Evolutionary conservation across 1,140 invertebrate genomes (phyloP).

Genomic region (Orchesella cincta): DNA sequence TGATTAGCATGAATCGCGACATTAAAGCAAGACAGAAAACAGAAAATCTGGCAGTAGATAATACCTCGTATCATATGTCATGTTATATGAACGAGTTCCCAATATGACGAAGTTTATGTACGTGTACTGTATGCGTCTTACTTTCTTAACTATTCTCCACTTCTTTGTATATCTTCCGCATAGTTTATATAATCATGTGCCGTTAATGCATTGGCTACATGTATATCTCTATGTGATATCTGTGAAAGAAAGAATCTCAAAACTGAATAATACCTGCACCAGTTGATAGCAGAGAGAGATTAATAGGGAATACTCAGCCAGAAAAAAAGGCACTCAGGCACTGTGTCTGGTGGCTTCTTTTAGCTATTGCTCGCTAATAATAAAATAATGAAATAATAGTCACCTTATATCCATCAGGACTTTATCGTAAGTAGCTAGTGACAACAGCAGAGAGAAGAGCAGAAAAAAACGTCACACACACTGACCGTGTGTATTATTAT

Average conservation of each 20-base stretch:
- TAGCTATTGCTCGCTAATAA: conserved; percentile 15
- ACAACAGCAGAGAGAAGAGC: conserved; percentile 1
- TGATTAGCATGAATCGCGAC: no score
- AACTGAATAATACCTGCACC: conserved; percentile 7
- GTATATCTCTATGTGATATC: neutral
- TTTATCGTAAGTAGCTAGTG: conserved; percentile 2
- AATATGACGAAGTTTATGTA: no score
- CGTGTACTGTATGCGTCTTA: no score
- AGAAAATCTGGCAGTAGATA: no score
- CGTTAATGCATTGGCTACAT: no score
- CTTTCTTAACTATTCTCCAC: no score
- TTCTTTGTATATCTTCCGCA: no score
- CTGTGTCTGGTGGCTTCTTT: conserved; percentile 10
- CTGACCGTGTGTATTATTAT: conserved; percentile 25
- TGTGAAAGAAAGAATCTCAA: neutral
- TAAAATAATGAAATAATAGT: conserved; percentile 30
- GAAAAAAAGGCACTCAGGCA: neutral
- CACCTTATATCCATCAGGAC: conserved; percentile 23
- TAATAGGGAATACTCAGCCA: neutral
- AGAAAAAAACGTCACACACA: neutral
- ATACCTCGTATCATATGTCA: no score
- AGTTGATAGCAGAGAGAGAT: conserved; percentile 17
- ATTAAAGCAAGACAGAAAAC: neutral
- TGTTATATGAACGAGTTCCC: no score
- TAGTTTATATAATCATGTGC: no score